Base-by-base conservation (phyloP, 2,888 invertebrate genomes). In the Latheticus oryzae region DNA sequence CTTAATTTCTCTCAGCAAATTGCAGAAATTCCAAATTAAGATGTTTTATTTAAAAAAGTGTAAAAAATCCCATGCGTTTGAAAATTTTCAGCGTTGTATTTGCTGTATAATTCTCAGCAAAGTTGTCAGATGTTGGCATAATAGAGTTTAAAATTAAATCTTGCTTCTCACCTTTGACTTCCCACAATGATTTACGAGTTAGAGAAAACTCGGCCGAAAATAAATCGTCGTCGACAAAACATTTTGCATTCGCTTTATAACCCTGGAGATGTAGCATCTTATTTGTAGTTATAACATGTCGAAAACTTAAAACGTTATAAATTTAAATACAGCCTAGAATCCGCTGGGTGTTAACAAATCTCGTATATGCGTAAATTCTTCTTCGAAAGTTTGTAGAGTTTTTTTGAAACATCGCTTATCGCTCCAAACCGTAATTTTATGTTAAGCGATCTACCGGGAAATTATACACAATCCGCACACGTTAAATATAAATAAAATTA, bases 101-200 rank as follows among this genome's bases (percentile, higher is more conserved):
- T 24, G 48, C 24, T 24, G 45, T 55, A 48, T 48, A 40, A 48
- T 48, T 55, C 42, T 24, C 40, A 40, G 55, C 40, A 54, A 42
- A 37, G 54, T 19, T 53, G 45, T 21, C 47, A 28, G 48, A 38
- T 55, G 40, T 30, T 7, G 30, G 38, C 54, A 68, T 70, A 69
- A 69, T 70, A 65, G 71, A 74, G 70, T 74, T 74, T 70, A 72
- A 72, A 73, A 74, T 74, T 73, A 74, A 75, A 74, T 73, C 73
- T 69, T 66, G 65, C 65, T 68, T 68, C 68, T 71, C 73, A 71
- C 73, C 64, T 66, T 64, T 72, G 70, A 73, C 73, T 73, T 73
- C 72, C 64, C 73, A 73, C 72, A 71, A 74, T 75, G 74, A 74
- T 74, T 74, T 74, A 74, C 67, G 69, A 66, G 64, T 67, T 54